Base-by-base conservation (phyloP, 2,113 vertebrate species). In the Sminthopsis crassicaudata region DNA sequence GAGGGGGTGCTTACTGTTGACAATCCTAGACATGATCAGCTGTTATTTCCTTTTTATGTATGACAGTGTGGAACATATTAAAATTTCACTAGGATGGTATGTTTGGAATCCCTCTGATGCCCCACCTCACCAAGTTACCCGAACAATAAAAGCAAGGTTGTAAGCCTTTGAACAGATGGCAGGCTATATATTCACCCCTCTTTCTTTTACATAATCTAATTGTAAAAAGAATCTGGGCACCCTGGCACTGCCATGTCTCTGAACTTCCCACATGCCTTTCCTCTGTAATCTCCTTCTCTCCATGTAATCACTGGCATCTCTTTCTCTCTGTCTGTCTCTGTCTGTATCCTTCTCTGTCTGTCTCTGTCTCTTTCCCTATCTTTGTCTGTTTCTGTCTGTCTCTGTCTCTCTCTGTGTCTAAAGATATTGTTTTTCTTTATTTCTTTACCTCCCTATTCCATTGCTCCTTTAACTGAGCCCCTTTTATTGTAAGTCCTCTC, bases 101-200 rank as follows among this genome's bases (percentile, higher is more conserved):
- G 99, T 96, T 97, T 98, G 98, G 99, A 99, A 99, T 99, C 98
- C 98, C 97, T 99, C 98, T 99, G 99, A 99, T 99, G 98, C 98
- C 98, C 98, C 99, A 99, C 98, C 98, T 99, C 99, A 97, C 93
- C 98, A 98, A 98, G 98, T 99, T 98, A 99, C 98, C 98, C 98
- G 96, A 99, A 99, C 98, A 99, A 99, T 99, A 98, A 99, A 99
- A 98, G 98, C 98, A 98, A 99, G 98, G 98, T 99, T 99, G 98
- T 98, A 99, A 99, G 98, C 98, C 98, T 99, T 98, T 98, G 98
- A 99, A 98, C 99, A 99, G 99, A 99, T 99, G 99, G 98, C 94
- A 8, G 97, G 98, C 99, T 99, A 99, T 99, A 99, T 98, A 99
- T 99, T 98, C 98, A 84, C 98, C 97, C 94, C 97, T 98, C 97